Percentiles rank a stretch among this genome's conserved stretches.
Evolutionary conservation across 2,797 vertebrate species (phyloP).

Genomic region (Bradypodion ventrale): DNA sequence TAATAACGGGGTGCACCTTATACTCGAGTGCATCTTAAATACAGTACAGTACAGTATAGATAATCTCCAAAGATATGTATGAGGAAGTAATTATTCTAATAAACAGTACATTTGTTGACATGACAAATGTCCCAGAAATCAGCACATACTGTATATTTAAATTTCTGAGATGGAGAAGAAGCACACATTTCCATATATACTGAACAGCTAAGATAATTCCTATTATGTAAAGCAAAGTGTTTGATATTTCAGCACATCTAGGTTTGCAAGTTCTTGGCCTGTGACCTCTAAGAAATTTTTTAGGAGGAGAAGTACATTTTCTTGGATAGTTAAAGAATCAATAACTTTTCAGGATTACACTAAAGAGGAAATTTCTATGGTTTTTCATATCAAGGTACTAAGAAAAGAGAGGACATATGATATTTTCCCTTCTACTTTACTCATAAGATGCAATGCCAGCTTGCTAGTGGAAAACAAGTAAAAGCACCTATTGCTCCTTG

Average conservation of each 20-base stretch:
- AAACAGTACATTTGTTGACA: not conserved
- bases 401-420: not conserved
- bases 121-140: not conserved
- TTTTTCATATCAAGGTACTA: not conserved
- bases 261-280: not conserved
- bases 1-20: no score
- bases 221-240: not conserved
- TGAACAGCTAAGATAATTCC: not conserved
- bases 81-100: not conserved
- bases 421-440: not conserved
- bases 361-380: not conserved
- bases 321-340: not conserved
- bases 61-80: not conserved
- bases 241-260: not conserved
- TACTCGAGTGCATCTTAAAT: no score
- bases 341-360: not conserved
- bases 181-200: not conserved
- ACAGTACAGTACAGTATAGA: no score
- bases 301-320: no score
- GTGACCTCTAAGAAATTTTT: not conserved
- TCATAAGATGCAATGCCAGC: not conserved
- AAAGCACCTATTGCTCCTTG: not conserved
- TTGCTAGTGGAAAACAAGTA: not conserved
- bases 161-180: not conserved
- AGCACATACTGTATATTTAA: not conserved